Evolutionary conservation across 30 jellyfish, hydroid and myxozoan species (phyloP), one percentile per base, ranked within the genome.

Genomic region (Chironex yamaguchii): DNA sequence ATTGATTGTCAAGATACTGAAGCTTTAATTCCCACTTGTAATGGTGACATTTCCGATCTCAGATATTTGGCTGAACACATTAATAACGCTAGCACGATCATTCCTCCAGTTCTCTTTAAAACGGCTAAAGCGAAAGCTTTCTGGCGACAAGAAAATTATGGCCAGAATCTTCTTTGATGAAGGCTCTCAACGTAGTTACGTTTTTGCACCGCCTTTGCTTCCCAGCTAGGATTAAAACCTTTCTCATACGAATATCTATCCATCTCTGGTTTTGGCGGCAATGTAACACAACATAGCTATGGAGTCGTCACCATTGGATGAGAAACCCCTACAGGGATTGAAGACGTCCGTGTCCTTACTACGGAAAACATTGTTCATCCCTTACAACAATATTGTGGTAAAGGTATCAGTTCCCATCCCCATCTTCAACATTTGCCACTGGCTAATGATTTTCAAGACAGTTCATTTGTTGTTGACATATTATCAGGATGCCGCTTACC

Each of bases 401-500:
- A 65, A 6, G 0, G 51, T 24, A 34, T 52, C 34, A 17, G 29
- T 52, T 33, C 80, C 17, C 67, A 76, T 79, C 89, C 82, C 74
- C 89, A 68, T 76, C 58, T 76, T 34, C 78, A 76, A 2, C 24
- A 29, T 13, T 35, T 76, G 33, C 20, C 2, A 36, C 62, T 76
- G 6, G 89, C 80, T 0, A 76, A 76, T 69, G 89, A 76, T 31
- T 76, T 53, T n/a, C 12, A 31, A 0, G 79, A 29, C 17, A 68
- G 58, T 6, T 30, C 27, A 36, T 76, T 76, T 36, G 67, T 13
- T 24, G 79, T 76, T 17, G 89, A 76, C 35, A 76, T 75, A 29
- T 76, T 76, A 22, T 21, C 62, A 6, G 89, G 89, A 76, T 76
- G 65, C 89, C 63, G 65, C 79, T 27, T 76, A 76, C 62, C 89